phyloP scores from a whole-genome alignment of 1,140 invertebrate species.

The Parasteatoda tepidariorum region DNA sequence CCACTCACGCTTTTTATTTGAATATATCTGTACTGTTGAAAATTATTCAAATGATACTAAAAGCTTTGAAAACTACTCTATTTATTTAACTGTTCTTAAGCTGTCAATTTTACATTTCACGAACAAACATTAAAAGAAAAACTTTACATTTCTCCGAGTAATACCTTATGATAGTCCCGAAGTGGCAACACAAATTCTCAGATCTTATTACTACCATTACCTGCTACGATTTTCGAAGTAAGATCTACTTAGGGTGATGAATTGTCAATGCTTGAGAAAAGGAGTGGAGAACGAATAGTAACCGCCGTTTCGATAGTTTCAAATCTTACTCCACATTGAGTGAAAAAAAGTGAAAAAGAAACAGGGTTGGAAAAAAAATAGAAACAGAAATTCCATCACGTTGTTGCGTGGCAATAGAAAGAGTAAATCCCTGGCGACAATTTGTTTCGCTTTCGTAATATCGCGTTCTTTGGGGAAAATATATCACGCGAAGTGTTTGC shows the following conservation, averaged over 20 bases:
- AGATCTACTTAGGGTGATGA: constrained; percentile 8
- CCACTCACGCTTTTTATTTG: no score
- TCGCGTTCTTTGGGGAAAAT: constrained; percentile 5
- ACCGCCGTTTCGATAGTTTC: constrained; percentile 20
- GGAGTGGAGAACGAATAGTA: not conserved
- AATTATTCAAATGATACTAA: no score
- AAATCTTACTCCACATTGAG: constrained; percentile 7
- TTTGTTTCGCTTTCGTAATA: constrained; percentile 43
- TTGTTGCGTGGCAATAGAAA: constrained; percentile 38
- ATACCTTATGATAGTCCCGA: not conserved
- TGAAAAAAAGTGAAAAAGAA: not conserved
- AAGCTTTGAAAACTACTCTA: no score
- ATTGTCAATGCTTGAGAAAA: not conserved
- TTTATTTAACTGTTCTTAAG: not conserved
- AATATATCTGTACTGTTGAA: no score
- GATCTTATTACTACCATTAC: constrained; percentile 28
- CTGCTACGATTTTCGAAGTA: constrained; percentile 3
- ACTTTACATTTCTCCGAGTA: not conserved
- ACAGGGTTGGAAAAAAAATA: not conserved
- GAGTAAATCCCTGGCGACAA: constrained; percentile 39
- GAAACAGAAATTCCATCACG: constrained; percentile 26
- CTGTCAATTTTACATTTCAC: not conserved
- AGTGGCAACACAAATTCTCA: constrained; percentile 9
- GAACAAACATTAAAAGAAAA: not conserved
- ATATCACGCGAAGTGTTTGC: constrained; percentile 21